Evolutionary conservation across 2,888 invertebrate genomes (phyloP), one percentile per base, ranked within the genome.

Genomic region (Ophonus ardosiacus): DNA sequence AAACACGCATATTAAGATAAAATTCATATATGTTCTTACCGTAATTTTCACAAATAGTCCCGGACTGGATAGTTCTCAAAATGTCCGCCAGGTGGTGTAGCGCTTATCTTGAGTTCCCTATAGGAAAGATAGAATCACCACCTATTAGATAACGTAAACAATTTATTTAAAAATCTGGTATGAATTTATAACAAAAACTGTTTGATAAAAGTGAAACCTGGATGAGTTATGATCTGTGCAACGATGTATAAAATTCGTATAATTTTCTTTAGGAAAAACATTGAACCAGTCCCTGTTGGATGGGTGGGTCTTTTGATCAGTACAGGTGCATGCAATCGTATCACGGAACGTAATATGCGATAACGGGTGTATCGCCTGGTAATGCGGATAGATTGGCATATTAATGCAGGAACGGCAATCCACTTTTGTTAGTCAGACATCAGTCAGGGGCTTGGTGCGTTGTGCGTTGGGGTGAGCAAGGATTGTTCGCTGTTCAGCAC

Each of bases 311-410:
- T 59, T 57, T 17, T 59, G 59, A 59, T 17, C 15, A 59, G 17
- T 59, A 59, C 6, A n/a, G 59, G 17, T 7, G 15, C 17, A 51
- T 51, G 81, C 63, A 51, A 65, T 65, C 65, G 51, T 65, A 65
- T 65, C 68, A 68, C 68, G 68, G 43, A 68, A 81, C 31, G 65
- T 65, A 81, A 81, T 81, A 65, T 81, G 21, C 81, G 51, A 81
- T 81, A 86, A 86, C 86, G 86, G 86, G 86, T 86, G 87, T 86
- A 87, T 86, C 87, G 86, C 86, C 86, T 87, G 86, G 86, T 87
- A 86, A 86, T 87, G 86, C 85, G 86, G 78, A 87, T 86, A 86
- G 86, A 87, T 86, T 87, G 88, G 86, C 86, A 86, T 87, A 88
- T 87, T 88, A 88, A 88, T 88, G 85, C 78, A 81, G 65, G 65